Evolutionary conservation across 2,797 vertebrate species (phyloP).

Genomic region (Rhincodon typus): DNA sequence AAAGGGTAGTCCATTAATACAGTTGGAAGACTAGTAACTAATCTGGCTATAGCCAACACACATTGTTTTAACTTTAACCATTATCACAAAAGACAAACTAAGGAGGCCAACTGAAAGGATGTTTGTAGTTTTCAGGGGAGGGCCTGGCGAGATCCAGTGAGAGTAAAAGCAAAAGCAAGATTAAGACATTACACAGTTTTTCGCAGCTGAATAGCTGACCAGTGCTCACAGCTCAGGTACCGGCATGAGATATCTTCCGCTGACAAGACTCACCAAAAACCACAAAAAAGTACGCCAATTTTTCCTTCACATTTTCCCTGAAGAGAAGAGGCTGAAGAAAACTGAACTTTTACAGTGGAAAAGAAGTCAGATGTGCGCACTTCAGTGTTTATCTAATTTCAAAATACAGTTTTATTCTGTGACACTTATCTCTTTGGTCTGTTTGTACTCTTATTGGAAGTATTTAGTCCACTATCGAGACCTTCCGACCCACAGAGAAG

Average conservation of each 20-base stretch:
- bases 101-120: no score
- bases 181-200: not conserved
- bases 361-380: no score
- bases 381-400: no score
- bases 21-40: not conserved
- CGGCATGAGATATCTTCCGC: not conserved
- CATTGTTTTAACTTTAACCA: not conserved
- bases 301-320: no score
- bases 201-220: not conserved
- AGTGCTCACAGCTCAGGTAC: not conserved
- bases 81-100: no score
- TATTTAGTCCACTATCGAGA: no score
- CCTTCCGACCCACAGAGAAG: no score
- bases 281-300: not conserved
- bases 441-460: no score
- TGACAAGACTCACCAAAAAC: not conserved
- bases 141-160: constrained; percentile 23
- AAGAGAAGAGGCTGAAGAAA: no score
- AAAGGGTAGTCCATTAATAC: not conserved
- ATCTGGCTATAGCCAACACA: not conserved
- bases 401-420: no score
- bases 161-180: constrained; percentile 36
- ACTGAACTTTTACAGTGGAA: no score
- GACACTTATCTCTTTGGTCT: no score
- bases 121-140: not conserved